phyloP scores from a whole-genome alignment of 2,797 vertebrate species.

The Falco concolor region DNA sequence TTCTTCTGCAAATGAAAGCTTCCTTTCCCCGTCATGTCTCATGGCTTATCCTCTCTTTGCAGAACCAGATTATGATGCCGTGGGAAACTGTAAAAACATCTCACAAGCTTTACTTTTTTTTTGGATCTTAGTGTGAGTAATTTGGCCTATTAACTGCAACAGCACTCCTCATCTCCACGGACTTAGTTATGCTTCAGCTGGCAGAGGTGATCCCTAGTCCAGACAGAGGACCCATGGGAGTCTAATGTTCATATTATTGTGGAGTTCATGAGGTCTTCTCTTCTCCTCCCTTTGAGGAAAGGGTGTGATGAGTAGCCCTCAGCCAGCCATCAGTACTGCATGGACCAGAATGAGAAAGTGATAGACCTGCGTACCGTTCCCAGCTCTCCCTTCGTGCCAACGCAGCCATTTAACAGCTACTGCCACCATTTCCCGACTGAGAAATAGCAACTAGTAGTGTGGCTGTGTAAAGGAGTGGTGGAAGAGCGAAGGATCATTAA shows the following conservation, averaged over 20 bases:
- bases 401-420: neutral
- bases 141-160: neutral
- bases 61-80: neutral
- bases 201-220: neutral
- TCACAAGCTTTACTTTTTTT: slow-evolving; percentile 29
- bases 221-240: neutral
- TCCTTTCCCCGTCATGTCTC: neutral
- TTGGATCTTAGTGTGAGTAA: neutral
- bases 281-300: neutral
- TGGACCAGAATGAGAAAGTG: neutral
- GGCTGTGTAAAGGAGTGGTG: neutral
- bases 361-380: neutral
- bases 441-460: neutral
- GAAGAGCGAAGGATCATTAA: neutral
- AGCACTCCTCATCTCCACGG: neutral
- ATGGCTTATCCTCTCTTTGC: neutral
- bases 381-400: neutral
- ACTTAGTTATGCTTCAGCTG: neutral
- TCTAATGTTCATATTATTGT: neutral
- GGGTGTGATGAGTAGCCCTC: neutral
- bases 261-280: neutral
- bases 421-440: neutral
- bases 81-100: slow-evolving; percentile 38
- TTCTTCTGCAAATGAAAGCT: neutral
- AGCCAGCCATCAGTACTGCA: neutral